Evolutionary conservation across 2,888 invertebrate species (phyloP), one percentile per base, ranked within the genome.

Genomic region (Diabrotica balteata): DNA sequence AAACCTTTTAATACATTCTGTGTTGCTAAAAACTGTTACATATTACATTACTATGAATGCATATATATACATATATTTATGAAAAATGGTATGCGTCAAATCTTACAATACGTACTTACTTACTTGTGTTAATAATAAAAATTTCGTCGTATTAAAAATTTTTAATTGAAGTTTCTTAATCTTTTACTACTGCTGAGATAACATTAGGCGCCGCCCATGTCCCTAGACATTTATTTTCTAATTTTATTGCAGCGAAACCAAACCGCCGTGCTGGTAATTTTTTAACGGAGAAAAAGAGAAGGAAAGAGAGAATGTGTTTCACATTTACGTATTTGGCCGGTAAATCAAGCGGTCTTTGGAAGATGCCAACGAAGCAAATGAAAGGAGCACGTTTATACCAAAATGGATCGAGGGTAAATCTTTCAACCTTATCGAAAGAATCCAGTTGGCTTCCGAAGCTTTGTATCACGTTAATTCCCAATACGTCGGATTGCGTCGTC

Each of bases 381-480:
- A 80, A 80, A 78, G 78, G 78, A 46, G 76, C 78, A 79, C 79
- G 78, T 79, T 78, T 76, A 74, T 78, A 77, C 79, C 77, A 76
- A 77, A 79, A 78, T 79, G 80, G 80, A 80, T 80, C 61, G 71
- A 76, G 78, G 78, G 78, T 78, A 80, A 82, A 82, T 82, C 81
- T 81, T 81, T 80, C 79, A 79, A 79, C 80, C 77, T 81, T 82
- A 81, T 82, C 81, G 79, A 79, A 78, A 75, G 80, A 80, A 80
- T 80, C 79, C 80, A 79, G 79, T 78, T 78, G 79, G 80, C 80
- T 80, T 80, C 77, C 78, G 79, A 76, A 80, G 82, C 80, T 81
- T 81, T 82, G 81, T 82, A 82, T 79, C 79, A 78, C 77, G 80
- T 81, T 82, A 82, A 82, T 82, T 82, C 81, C 77, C 76, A 78